Evolutionary conservation across 2,113 vertebrate genomes (phyloP).

Genomic region (Amphilophus citrinellus): DNA sequence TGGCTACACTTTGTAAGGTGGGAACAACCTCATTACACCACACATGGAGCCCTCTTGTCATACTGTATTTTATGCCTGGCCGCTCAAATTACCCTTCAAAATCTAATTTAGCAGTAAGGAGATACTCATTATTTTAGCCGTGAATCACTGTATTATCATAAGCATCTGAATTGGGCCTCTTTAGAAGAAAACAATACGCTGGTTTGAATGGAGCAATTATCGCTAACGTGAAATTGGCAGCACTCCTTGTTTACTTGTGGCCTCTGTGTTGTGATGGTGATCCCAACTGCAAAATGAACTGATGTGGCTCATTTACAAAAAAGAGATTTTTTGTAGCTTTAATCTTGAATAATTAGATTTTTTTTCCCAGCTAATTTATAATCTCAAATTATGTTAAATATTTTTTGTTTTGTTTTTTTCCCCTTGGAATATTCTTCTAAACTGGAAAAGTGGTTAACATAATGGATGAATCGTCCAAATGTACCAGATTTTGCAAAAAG

Average conservation of each 20-base stretch:
- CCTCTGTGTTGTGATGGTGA: not conserved
- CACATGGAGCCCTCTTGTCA: not conserved
- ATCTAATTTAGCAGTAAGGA: not conserved
- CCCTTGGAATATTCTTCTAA: not conserved
- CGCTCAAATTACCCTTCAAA: not conserved
- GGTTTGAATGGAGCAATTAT: not conserved
- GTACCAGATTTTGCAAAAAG: not conserved
- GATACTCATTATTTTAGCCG: not conserved
- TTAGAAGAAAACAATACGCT: constrained; percentile 1
- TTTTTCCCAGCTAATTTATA: not conserved
- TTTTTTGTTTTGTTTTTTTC: not conserved
- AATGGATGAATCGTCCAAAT: not conserved
- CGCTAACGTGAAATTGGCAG: not conserved
- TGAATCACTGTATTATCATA: not conserved
- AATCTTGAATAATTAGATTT: not conserved
- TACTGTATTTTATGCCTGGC: not conserved
- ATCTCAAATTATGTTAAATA: not conserved
- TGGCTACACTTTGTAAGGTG: not conserved
- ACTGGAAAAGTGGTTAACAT: not conserved
- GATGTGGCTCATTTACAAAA: not conserved
- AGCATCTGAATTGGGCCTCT: not conserved
- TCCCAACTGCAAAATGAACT: not conserved
- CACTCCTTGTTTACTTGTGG: not conserved
- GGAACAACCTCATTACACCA: constrained; percentile 1
- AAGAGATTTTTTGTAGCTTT: not conserved